Percentiles rank a stretch among this genome's conserved stretches.
phyloP scores from a whole-genome alignment of 2,888 invertebrate genomes.

The Leptopterna dolabrata region DNA sequence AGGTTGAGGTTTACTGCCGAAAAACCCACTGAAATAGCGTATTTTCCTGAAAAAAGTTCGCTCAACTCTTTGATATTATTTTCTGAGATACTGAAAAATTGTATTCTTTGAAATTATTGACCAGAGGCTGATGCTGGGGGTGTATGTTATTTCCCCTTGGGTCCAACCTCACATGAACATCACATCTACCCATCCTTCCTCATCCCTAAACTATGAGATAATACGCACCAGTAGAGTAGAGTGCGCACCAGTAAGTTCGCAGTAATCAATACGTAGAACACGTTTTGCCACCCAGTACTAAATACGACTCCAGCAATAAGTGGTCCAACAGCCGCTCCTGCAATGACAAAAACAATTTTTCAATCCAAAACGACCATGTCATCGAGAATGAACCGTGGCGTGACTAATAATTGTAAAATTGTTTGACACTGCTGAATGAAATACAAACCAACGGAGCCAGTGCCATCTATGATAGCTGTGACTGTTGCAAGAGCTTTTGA shows the following conservation, averaged over 20 bases:
- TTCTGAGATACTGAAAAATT: too few relatives aligned
- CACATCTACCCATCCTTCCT: too few relatives aligned
- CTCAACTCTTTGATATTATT: too few relatives aligned
- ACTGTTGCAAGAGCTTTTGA: slow-evolving; percentile 93
- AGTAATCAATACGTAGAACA: slow-evolving; percentile 90
- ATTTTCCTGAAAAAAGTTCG: too few relatives aligned
- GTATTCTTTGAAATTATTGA: too few relatives aligned
- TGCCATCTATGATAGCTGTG: slow-evolving; percentile 97
- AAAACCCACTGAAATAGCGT: too few relatives aligned
- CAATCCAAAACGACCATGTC: neutral
- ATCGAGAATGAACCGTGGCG: neutral
- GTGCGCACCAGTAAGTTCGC: slow-evolving; percentile 84
- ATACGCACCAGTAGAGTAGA: slow-evolving; percentile 75
- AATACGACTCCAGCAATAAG: slow-evolving; percentile 87
- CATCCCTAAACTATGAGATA: neutral
- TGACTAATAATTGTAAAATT: neutral
- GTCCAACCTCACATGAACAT: too few relatives aligned
- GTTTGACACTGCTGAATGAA: neutral
- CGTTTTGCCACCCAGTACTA: slow-evolving; percentile 81
- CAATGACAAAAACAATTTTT: slow-evolving; percentile 55
- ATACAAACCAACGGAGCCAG: slow-evolving; percentile 83
- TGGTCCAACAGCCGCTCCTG: slow-evolving; percentile 93
- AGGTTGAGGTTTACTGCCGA: too few relatives aligned
- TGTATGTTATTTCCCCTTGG: too few relatives aligned
- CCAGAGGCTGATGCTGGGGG: too few relatives aligned